These are phyloP conservation scores for Embidobia sp. DNA, from an alignment of 2,888 invertebrate genomes.

Conservation along the genomic window DNA sequence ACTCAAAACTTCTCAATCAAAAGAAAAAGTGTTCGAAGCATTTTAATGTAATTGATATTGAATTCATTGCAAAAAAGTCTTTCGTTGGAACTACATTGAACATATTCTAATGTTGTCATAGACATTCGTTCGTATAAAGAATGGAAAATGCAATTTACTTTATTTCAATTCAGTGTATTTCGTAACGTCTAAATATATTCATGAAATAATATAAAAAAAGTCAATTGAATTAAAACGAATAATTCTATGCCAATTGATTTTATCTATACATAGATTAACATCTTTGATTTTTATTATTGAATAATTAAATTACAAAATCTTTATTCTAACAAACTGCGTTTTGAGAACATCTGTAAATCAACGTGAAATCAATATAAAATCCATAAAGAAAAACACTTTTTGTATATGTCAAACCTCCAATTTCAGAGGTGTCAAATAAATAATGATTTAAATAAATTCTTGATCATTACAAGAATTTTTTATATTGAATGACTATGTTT, in stretches of 20 bases:
- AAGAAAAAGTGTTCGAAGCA: slow-evolving; percentile 6
- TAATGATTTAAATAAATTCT: too few relatives aligned
- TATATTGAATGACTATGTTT: too few relatives aligned
- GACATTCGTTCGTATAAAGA: slow-evolving; percentile 28
- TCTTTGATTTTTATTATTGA: too few relatives aligned
- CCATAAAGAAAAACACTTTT: too few relatives aligned
- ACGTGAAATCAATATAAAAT: too few relatives aligned
- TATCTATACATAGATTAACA: too few relatives aligned
- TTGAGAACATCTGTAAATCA: too few relatives aligned
- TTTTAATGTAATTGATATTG: slow-evolving; percentile 20
- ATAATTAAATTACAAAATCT: too few relatives aligned
- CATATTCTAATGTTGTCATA: slow-evolving; percentile 18
- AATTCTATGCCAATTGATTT: background rate
- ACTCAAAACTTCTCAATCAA: background rate
- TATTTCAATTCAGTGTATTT: slow-evolving; percentile 27
- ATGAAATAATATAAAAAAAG: background rate
- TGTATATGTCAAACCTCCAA: too few relatives aligned
- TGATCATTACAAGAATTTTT: too few relatives aligned
- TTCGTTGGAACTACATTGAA: slow-evolving; percentile 8
- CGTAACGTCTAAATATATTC: slow-evolving; percentile 2
- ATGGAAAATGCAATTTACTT: slow-evolving; percentile 14
- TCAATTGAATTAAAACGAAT: slow-evolving; percentile 5
- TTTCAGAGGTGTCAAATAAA: too few relatives aligned
- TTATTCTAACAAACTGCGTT: too few relatives aligned
- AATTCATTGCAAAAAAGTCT: slow-evolving; percentile 12